These are phyloP conservation scores for Eumaeus atala DNA, from an alignment of 1,140 invertebrate species.

Conservation along the genomic window DNA sequence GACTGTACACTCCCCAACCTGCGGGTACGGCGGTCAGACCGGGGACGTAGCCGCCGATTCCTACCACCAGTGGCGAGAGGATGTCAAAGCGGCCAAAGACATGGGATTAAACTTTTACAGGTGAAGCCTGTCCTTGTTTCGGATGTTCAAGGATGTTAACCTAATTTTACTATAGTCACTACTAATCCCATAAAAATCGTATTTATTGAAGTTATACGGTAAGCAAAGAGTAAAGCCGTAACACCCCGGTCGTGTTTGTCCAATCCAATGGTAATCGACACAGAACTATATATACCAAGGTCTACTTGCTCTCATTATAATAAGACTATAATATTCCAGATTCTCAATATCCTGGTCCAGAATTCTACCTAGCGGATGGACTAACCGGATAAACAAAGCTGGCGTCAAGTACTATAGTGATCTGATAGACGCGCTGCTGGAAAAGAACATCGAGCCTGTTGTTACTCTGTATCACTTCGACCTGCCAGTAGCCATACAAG, in stretches of 20 bases:
- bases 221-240: too few relatives aligned
- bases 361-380: constrained; percentile 75
- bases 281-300: too few relatives aligned
- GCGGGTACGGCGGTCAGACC: neutral
- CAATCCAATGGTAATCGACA: too few relatives aligned
- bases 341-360: constrained; percentile 80
- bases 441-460: constrained; percentile 31
- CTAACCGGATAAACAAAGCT: constrained; percentile 68
- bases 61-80: neutral
- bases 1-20: neutral
- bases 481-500: constrained; percentile 30
- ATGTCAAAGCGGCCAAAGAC: neutral
- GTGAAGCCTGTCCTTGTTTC: too few relatives aligned
- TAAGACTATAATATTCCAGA: constrained; percentile 31
- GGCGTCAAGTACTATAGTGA: constrained; percentile 60
- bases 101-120: constrained; percentile 3
- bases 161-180: too few relatives aligned
- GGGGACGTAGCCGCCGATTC: neutral
- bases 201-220: too few relatives aligned
- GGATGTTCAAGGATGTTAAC: too few relatives aligned
- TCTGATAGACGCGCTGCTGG: constrained; percentile 31
- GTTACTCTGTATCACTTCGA: constrained; percentile 38
- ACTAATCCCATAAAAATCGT: too few relatives aligned
- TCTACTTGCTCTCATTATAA: too few relatives aligned
- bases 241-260: too few relatives aligned